A percentile compares a stretch with the other conserved stretches of the same genome.
Conservation (phyloP, 1,140 invertebrate species). For the Drosophila erecta region DNA sequence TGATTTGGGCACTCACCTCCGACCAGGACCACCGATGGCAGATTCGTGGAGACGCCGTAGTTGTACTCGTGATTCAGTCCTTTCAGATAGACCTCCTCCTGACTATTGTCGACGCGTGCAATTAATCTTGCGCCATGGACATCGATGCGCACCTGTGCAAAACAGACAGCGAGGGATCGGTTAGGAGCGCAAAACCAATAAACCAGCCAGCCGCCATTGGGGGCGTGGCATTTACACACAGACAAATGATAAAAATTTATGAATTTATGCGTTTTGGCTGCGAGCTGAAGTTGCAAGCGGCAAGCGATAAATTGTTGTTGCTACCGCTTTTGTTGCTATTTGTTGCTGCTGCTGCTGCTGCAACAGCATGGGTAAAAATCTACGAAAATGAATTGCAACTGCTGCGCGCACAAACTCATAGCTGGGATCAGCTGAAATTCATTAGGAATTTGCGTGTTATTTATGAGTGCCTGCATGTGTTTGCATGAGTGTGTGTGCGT, state of each 20-base stretch:
- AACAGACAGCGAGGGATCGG: constrained; percentile 40
- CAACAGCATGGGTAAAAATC: constrained; percentile 65
- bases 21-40: constrained; percentile 94
- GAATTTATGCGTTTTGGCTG: constrained; percentile 79
- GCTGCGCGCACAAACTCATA: constrained; percentile 61
- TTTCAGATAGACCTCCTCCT: constrained; percentile 91
- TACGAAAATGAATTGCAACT: constrained; percentile 79
- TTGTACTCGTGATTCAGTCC: constrained; percentile 92
- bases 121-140: constrained; percentile 92
- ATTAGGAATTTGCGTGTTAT: constrained; percentile 82
- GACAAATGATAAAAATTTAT: constrained; percentile 83
- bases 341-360: constrained; percentile 14
- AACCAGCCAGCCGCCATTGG: constrained; percentile 60
- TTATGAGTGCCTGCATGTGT: constrained; percentile 62
- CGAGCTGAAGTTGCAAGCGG: constrained; percentile 70
- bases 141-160: constrained; percentile 90
- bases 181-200: constrained; percentile 76
- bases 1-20: constrained; percentile 88
- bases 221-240: constrained; percentile 44
- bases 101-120: constrained; percentile 92
- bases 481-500: constrained; percentile 20
- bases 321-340: constrained; percentile 18
- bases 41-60: constrained; percentile 92
- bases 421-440: constrained; percentile 81
- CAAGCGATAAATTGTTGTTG: constrained; percentile 74